Percentiles rank a stretch among this genome's conserved stretches.
Conservation (phyloP, 2,797 vertebrate species). For the Falco cherrug region DNA sequence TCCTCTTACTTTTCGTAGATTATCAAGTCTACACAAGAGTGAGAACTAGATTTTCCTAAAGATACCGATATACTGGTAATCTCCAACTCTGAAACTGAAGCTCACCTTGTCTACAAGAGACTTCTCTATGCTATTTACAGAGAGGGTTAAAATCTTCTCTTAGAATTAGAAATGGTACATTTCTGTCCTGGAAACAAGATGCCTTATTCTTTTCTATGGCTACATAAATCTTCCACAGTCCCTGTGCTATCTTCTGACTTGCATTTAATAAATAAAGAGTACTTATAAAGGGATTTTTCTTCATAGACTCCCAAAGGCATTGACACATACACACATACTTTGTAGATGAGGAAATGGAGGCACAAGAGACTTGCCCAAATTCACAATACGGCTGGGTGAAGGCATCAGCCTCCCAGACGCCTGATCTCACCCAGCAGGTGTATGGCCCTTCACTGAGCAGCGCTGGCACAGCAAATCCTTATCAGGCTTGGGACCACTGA, state of each 20-base stretch:
- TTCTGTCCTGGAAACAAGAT: neutral
- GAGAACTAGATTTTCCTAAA: constrained; percentile 34
- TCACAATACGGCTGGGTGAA: neutral
- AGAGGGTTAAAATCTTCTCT: neutral
- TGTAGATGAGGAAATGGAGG: neutral
- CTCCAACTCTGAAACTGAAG: neutral
- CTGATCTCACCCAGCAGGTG: neutral
- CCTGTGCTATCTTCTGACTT: neutral
- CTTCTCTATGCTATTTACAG: neutral
- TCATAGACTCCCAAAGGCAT: neutral
- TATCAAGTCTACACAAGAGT: constrained; percentile 70
- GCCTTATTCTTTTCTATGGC: neutral
- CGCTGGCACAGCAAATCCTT: accelerated
- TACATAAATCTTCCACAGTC: neutral
- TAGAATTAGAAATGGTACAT: neutral
- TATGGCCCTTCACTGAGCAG: neutral
- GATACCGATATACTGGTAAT: neutral
- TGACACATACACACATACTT: neutral
- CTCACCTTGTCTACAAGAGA: neutral
- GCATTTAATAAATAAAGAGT: neutral
- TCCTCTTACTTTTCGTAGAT: constrained; percentile 39
- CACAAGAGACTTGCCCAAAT: neutral
- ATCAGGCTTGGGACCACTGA: neutral
- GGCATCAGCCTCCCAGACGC: neutral
- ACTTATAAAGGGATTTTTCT: neutral